These are phyloP conservation scores for Genyomyrus donnyi DNA, from an alignment of 2,113 vertebrate genomes.

Conservation along the genomic window DNA sequence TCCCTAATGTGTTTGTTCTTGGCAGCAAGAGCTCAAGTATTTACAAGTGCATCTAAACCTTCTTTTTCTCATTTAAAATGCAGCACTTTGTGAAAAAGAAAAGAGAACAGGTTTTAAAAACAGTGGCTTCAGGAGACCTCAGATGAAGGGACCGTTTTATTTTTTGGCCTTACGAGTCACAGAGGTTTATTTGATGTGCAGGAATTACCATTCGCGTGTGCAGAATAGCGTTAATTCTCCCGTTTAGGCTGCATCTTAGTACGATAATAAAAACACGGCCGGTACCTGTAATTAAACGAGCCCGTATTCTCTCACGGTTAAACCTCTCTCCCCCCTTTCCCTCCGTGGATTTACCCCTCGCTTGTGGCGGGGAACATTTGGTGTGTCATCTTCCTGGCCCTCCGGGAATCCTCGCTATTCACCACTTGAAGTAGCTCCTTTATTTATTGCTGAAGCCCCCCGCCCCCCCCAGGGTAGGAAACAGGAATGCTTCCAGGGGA, in stretches of 20 bases:
- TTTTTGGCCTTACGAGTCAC: neutral
- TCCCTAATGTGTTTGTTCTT: neutral
- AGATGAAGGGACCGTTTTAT: neutral
- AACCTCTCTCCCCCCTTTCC: neutral
- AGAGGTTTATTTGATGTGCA: neutral
- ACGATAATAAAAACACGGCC: neutral
- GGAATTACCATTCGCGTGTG: neutral
- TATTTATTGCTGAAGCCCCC: neutral
- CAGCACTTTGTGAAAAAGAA: neutral
- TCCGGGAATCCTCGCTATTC: neutral
- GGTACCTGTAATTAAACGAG: constrained; percentile 16
- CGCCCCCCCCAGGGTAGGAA: neutral
- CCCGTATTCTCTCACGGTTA: neutral
- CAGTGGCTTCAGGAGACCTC: neutral
- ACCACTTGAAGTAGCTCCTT: neutral
- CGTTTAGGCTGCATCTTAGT: neutral
- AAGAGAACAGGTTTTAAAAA: neutral
- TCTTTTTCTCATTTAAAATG: neutral
- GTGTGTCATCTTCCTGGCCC: neutral
- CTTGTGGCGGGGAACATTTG: neutral
- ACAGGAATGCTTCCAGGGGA: neutral
- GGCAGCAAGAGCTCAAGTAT: neutral
- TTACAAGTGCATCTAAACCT: neutral
- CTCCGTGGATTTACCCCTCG: neutral
- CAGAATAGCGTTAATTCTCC: neutral